A percentile compares a stretch with the other conserved stretches of the same genome.
Conservation (phyloP, 2,113 vertebrate species). For the Bos javanicus region DNA sequence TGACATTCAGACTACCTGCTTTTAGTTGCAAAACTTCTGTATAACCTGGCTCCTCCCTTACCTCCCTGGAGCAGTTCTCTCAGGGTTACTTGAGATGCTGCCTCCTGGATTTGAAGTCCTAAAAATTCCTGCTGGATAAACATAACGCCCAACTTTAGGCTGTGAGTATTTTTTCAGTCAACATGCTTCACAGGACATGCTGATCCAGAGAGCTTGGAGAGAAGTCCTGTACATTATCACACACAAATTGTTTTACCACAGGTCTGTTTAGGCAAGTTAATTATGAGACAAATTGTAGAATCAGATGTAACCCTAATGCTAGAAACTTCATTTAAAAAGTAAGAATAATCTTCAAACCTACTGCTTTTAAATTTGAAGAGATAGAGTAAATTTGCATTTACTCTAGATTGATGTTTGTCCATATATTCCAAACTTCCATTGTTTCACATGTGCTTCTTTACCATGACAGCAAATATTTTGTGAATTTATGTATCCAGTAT, state of each 20-base stretch:
- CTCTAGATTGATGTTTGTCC: neutral
- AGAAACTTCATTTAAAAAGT: neutral
- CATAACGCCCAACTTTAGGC: neutral
- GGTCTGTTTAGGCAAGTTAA: neutral
- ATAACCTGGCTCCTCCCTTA: neutral
- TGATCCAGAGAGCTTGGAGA: neutral
- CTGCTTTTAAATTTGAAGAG: constrained; percentile 16
- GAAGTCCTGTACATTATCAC: neutral
- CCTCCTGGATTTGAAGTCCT: neutral
- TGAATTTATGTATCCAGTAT: neutral
- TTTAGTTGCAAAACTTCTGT: neutral
- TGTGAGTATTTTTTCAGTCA: neutral
- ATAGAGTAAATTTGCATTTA: neutral
- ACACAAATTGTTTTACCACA: neutral
- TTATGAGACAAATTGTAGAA: neutral
- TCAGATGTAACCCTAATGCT: neutral
- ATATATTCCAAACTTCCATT: neutral
- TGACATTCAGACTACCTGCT: neutral
- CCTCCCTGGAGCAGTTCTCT: neutral
- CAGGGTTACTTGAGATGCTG: neutral
- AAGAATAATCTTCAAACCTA: neutral
- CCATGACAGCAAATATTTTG: neutral
- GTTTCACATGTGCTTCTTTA: neutral
- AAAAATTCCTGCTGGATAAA: neutral
- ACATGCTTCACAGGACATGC: neutral